Conservation (phyloP, 2,797 vertebrate genomes). For the Coccyzus lansbergi region DNA sequence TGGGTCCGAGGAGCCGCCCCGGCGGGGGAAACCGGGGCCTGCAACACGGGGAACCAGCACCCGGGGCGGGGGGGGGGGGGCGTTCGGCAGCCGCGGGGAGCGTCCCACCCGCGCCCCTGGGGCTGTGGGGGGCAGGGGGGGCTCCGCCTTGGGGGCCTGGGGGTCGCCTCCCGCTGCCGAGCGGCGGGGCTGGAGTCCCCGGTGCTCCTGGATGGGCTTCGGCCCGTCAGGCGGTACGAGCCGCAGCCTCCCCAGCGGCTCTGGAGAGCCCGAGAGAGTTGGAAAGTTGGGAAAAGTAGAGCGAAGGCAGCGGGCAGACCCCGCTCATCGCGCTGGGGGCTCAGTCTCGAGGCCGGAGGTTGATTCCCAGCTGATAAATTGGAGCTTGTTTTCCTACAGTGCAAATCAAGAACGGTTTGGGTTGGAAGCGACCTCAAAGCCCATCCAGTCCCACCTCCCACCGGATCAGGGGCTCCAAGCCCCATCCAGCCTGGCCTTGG, state of each 20-base stretch:
- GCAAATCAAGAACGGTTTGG: background rate
- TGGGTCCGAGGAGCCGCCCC: background rate
- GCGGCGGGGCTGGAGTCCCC: background rate
- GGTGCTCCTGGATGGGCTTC: background rate
- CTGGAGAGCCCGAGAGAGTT: background rate
- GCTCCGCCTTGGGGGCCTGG: no score
- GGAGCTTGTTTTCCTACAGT: background rate
- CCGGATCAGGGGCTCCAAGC: no score
- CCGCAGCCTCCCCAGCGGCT: background rate
- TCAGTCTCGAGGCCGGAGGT: background rate
- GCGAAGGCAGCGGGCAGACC: no score
- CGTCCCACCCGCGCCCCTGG: no score
- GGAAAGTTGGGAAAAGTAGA: background rate
- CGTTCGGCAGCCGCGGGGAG: no score
- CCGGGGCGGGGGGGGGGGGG: no score
- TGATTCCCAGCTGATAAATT: background rate
- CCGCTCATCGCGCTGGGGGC: accelerated
- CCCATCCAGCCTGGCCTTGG: no score
- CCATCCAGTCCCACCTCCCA: no score
- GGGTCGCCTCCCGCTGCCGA: no score
- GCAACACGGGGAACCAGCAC: background rate
- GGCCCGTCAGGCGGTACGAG: background rate
- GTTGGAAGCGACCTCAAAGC: no score
- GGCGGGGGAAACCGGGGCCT: background rate
- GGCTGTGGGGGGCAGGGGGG: no score